Evolutionary conservation across 2,113 vertebrate species (phyloP).

Genomic region (Oenanthe melanoleuca): DNA sequence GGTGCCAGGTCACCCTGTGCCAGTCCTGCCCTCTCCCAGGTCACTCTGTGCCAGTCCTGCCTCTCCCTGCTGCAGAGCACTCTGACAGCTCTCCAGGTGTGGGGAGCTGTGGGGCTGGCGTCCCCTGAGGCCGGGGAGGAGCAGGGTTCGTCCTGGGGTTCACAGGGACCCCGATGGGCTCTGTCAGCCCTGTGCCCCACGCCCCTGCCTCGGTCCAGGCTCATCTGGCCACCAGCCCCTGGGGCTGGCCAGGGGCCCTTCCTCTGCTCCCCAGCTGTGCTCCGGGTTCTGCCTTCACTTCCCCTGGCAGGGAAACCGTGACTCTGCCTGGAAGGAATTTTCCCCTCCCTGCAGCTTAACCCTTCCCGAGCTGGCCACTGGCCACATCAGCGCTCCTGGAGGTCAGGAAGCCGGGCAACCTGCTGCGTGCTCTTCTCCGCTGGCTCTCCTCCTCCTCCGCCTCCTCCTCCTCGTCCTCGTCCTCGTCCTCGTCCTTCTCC

Average conservation of each 20-base stretch:
- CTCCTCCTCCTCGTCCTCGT: background rate
- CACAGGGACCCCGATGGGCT: background rate
- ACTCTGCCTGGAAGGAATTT: conserved; percentile 64
- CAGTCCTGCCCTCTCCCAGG: background rate
- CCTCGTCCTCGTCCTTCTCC: background rate
- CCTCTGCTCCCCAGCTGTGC: conserved; percentile 2
- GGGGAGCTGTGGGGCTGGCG: background rate
- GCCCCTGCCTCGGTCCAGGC: fast-evolving
- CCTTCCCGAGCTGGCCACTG: conserved; percentile 1
- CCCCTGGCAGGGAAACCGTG: conserved; percentile 29
- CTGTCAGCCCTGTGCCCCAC: background rate
- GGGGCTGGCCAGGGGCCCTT: background rate
- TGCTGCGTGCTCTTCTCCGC: background rate
- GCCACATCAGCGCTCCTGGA: background rate
- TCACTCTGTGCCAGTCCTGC: background rate
- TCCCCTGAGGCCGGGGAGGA: background rate
- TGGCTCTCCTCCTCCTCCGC: background rate
- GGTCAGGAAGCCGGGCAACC: background rate
- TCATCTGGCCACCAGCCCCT: background rate
- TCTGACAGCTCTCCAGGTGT: too few species aligned
- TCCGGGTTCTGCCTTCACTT: conserved; percentile 25
- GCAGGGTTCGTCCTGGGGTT: background rate
- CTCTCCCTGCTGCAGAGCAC: background rate
- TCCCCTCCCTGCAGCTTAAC: conserved; percentile 39
- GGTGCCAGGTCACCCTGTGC: too few species aligned